Evolutionary conservation across 2,113 vertebrate genomes (phyloP), one percentile per base, ranked within the genome.

Genomic region (Aptenodytes forsteri): DNA sequence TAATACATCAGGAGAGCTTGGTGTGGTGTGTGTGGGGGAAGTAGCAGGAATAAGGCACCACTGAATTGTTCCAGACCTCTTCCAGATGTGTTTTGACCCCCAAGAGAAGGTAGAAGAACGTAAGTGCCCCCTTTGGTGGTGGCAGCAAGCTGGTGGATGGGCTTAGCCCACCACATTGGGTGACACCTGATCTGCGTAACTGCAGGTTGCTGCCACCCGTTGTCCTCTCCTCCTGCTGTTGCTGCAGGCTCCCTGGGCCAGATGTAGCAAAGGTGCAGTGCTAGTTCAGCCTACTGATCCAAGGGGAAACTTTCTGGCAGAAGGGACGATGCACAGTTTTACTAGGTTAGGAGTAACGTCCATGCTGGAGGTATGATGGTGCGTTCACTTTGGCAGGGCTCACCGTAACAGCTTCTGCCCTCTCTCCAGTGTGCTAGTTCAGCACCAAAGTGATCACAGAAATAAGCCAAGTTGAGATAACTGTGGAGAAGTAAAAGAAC

Each of bases 1-100:
- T 50, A 42, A 27, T 16, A 27, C 3, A 42, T 38, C 64, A 59
- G 42, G 47, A 92, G 67, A 87, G 26, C 50, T 62, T 87, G 67
- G 50, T 61, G 55, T 2, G 0, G 5, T 13, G 32, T 5, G 10
- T 6, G 6, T 1, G 30, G 2, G 26, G 9, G 19, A 58, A 44
- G 21, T 18, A 70, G 49, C 1, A 12, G 86, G 55, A 79, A 27
- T 46, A 87, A 72, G 36, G 44, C 27, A 56, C 21, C 17, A 17
- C 1, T 18, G 16, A 56, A 70, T 56, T 10, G 9, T 73, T 70
- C 23, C 36, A 80, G 71, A 23, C 11, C 22, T 83, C 69, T 70
- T 78, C 67, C 42, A n/a, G 30, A 18, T 64, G 25, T 5, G 4
- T 78, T 73, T 34, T 58, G 40, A 83, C 14, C 14, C 34, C 6